Evolutionary conservation across 2,888 invertebrate genomes (phyloP).

Genomic region (Temnothorax ravouxi): DNA sequence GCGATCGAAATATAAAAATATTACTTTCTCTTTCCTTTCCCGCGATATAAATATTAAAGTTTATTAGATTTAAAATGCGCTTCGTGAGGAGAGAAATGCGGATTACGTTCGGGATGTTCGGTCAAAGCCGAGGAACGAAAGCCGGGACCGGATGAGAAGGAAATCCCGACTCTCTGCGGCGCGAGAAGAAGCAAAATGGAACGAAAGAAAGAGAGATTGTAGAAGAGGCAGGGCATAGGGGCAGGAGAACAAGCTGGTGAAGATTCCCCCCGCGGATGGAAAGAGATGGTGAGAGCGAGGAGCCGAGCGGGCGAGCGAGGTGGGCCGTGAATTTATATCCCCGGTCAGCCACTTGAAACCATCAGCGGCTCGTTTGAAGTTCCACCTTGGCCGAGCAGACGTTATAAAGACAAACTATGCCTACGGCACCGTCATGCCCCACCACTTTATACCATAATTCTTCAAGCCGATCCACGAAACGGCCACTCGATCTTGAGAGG

Average conservation of each 20-base stretch:
- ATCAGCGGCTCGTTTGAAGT: conserved; percentile 86
- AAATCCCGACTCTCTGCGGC: conserved; percentile 8
- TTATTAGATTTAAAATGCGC: conserved; percentile 8
- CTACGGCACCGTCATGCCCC: conserved; percentile 85
- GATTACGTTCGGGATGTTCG: conserved; percentile 1
- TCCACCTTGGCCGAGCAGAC: conserved; percentile 84
- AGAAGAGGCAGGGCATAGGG: conserved; percentile 26
- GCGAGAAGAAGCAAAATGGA: conserved; percentile 44
- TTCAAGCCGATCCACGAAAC: conserved; percentile 80
- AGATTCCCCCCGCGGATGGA: conserved; percentile 1
- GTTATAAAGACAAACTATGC: conserved; percentile 87
- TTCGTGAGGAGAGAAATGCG: conserved; percentile 16
- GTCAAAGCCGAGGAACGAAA: conserved; percentile 55
- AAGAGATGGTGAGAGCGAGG: conserved; percentile 58
- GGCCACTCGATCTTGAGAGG: conserved; percentile 72
- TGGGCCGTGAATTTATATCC: conserved; percentile 86
- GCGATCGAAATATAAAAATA: conserved; percentile 1
- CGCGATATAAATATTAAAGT: neutral
- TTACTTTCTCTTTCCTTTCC: neutral
- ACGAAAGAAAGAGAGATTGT: conserved; percentile 57
- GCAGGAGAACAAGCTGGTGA: conserved; percentile 42
- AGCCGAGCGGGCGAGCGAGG: conserved; percentile 77
- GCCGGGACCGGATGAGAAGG: conserved; percentile 29
- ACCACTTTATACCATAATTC: conserved; percentile 85
- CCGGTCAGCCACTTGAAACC: conserved; percentile 86